A percentile compares a stretch with the other conserved stretches of the same genome.
Evolutionary conservation across 2,113 vertebrate genomes (phyloP).

Genomic region (Ciconia boyciana): DNA sequence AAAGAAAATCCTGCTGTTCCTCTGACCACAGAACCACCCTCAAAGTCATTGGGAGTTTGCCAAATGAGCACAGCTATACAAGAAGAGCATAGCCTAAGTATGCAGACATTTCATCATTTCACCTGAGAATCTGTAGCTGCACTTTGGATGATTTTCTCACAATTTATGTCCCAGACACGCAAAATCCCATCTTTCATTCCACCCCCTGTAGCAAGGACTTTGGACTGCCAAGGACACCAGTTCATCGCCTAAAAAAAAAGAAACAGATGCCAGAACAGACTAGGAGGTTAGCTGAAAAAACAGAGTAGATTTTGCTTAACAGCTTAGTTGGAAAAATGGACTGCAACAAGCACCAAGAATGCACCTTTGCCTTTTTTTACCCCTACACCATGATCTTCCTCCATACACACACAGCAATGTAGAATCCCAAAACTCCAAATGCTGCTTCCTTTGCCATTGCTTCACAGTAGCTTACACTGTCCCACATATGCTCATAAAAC

Average conservation of each 20-base stretch:
- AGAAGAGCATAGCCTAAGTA: not conserved
- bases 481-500: not conserved
- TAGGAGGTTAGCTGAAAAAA: not conserved
- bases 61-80: not conserved
- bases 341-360: not conserved
- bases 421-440: not conserved
- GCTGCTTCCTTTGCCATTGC: not conserved
- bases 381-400: not conserved
- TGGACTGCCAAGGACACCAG: conserved; percentile 81
- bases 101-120: conserved; percentile 28
- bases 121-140: conserved; percentile 79
- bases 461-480: not conserved
- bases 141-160: conserved; percentile 61
- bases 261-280: not conserved
- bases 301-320: not conserved
- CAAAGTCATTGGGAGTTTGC: not conserved
- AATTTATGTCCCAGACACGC: conserved; percentile 73
- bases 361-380: not conserved
- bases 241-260: conserved; percentile 66
- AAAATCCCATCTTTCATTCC: conserved; percentile 79
- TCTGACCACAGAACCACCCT: not conserved
- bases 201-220: conserved; percentile 73
- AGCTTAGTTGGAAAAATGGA: not conserved
- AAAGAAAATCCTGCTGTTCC: not conserved
- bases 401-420: no score